phyloP scores from a whole-genome alignment of 2,113 vertebrate species.

The Paradisaea rubra region DNA sequence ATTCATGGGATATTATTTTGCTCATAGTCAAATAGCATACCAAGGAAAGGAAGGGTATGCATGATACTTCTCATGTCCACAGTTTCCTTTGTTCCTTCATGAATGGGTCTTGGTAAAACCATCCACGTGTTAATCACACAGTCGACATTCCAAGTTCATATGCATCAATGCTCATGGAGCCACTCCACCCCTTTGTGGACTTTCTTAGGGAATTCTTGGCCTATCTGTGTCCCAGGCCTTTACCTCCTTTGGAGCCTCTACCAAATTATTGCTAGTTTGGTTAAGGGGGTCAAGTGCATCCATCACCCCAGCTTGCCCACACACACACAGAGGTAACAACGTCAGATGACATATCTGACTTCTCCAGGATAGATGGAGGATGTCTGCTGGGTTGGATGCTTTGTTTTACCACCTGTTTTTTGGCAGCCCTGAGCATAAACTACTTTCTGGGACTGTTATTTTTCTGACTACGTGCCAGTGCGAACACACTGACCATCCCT shows the following conservation, averaged over 20 bases:
- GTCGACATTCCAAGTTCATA: accelerated
- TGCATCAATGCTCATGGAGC: neutral
- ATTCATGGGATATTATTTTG: too few relatives aligned
- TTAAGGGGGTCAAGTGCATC: neutral
- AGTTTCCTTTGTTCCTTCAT: neutral
- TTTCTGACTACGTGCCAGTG: neutral
- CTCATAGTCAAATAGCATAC: neutral
- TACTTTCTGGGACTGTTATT: neutral
- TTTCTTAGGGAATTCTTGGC: neutral
- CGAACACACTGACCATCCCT: accelerated
- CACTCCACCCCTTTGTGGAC: neutral
- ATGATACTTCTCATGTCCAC: neutral
- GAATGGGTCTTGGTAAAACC: neutral
- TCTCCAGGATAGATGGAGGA: neutral
- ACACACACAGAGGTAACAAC: neutral
- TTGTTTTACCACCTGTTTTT: neutral
- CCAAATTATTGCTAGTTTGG: neutral
- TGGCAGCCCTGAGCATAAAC: neutral
- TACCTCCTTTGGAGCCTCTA: neutral
- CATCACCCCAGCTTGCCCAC: neutral
- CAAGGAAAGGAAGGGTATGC: neutral
- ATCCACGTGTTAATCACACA: neutral
- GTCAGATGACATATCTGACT: neutral
- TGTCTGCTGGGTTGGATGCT: neutral
- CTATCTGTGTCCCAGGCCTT: neutral